These are phyloP conservation scores for Polietes domitor DNA, from an alignment of 2,888 invertebrate genomes.

Conservation along the genomic window DNA sequence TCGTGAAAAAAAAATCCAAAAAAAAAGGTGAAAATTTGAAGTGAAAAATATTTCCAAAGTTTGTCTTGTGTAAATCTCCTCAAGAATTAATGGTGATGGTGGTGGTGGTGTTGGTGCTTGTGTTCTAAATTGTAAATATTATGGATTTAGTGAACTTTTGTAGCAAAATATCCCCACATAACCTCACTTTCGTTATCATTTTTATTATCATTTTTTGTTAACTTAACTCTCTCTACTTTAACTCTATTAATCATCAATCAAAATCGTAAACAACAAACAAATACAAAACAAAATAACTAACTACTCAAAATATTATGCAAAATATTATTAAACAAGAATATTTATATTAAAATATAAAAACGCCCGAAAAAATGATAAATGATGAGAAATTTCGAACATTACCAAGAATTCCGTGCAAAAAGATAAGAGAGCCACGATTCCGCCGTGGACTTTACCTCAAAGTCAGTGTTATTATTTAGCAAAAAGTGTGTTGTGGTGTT, in stretches of 20 bases:
- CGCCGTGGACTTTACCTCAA: too few relatives aligned
- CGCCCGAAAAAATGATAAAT: background rate
- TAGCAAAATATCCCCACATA: background rate
- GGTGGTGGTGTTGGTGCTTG: background rate
- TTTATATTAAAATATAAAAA: background rate
- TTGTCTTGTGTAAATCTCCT: background rate
- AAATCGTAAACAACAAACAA: background rate
- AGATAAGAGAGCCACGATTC: background rate
- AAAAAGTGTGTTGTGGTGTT: too few relatives aligned
- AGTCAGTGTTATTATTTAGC: too few relatives aligned
- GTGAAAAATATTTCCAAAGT: too few relatives aligned
- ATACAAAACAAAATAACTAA: too few relatives aligned
- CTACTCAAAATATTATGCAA: background rate
- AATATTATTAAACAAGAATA: slow-evolving; percentile 5
- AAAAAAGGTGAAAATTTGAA: background rate
- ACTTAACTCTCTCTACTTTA: background rate
- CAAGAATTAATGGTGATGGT: background rate
- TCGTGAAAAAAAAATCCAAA: background rate
- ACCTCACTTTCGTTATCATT: too few relatives aligned
- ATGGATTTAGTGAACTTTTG: background rate
- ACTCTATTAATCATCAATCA: background rate
- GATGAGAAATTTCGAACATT: background rate
- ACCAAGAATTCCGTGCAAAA: too few relatives aligned
- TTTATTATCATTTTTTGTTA: too few relatives aligned
- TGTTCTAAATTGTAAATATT: background rate